Percentiles rank a stretch among this genome's conserved stretches.
phyloP scores from a whole-genome alignment of 2,888 invertebrate species.

The Gnatocerus cornutus region DNA sequence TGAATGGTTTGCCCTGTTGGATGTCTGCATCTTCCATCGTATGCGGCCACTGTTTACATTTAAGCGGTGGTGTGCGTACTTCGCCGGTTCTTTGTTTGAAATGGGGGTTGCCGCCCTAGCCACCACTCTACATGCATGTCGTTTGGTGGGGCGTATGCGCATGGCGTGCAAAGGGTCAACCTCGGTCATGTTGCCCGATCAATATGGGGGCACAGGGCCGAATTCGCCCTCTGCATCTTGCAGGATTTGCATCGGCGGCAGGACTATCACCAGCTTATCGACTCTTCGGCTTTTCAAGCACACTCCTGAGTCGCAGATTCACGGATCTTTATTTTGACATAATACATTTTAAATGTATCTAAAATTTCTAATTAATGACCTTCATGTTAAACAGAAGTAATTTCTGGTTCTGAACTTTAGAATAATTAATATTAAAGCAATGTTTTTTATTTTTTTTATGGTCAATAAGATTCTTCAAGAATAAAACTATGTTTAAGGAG shows the following conservation, averaged over 20 bases:
- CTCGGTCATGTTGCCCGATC: slow-evolving; percentile 53
- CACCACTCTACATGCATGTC: slow-evolving; percentile 45
- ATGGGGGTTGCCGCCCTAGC: slow-evolving; percentile 59
- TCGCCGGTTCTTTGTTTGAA: slow-evolving; percentile 47
- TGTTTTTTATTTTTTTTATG: too few relatives aligned
- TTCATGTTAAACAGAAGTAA: too few relatives aligned
- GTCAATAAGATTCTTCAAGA: too few relatives aligned
- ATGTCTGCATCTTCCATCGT: slow-evolving; percentile 74
- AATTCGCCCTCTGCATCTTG: neutral
- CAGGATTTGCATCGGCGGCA: too few relatives aligned
- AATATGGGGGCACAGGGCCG: slow-evolving; percentile 26
- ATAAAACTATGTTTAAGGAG: too few relatives aligned
- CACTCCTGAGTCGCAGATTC: too few relatives aligned
- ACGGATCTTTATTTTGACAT: too few relatives aligned
- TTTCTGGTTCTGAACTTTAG: too few relatives aligned
- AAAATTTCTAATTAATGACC: too few relatives aligned
- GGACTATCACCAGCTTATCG: neutral
- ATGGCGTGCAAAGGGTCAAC: slow-evolving; percentile 60
- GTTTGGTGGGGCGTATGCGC: slow-evolving; percentile 55
- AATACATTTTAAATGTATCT: too few relatives aligned
- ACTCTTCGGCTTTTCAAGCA: too few relatives aligned
- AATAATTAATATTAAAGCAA: too few relatives aligned
- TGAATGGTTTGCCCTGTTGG: slow-evolving; percentile 78
- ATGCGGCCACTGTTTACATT: slow-evolving; percentile 47
- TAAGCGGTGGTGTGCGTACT: slow-evolving; percentile 27